Base-by-base conservation (phyloP, 2,113 vertebrate species). In the Tachysurus fulvidraco region DNA sequence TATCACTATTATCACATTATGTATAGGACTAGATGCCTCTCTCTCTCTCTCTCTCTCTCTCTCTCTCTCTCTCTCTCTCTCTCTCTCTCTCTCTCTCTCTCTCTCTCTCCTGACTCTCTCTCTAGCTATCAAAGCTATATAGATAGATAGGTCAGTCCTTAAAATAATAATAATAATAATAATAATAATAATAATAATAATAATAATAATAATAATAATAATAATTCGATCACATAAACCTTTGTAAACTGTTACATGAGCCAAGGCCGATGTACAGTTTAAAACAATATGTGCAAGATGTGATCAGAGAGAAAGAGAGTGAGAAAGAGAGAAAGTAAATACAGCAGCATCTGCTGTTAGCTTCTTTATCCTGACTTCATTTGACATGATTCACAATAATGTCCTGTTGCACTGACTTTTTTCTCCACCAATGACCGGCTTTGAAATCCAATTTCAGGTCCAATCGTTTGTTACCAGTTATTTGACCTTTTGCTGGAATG, bases 291-390 rank as follows among this genome's bases (percentile, higher is more conserved):
- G 30, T 69, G 65, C 7, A 69, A 69, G 65, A 30, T 36, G 30
- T 36, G 30, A 36, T 69, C 25, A 54, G 25, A 30, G 14, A 30
- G n/a, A 78, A 6, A 78, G 76, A 78, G 50, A 73, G 36, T 21
- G 65, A 41, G 67, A 69, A 13, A 76, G 73, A 25, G 44, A 46
- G 44, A 50, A 21, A 74, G 74, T 88, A 89, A 92, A 89, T 84
- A 91, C 80, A 92, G 93, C 92, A 92, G 82, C 93, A 90, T 91
- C 93, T 93, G 88, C 90, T 93, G 93, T 93, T 89, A 86, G 89
- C 59, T 83, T 46, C 69, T 83, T 87, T 86, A 84, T 92, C 85
- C 52, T 64, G 4, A 41, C 12, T 85, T 36, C 59, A 25, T 12
- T 12, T 19, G 44, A 54, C 46, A 10, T 65, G 44, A 6, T 79